Evolutionary conservation across 2,797 vertebrate genomes (phyloP), one percentile per base, ranked within the genome.

Genomic region (Xerus rutilus): DNA sequence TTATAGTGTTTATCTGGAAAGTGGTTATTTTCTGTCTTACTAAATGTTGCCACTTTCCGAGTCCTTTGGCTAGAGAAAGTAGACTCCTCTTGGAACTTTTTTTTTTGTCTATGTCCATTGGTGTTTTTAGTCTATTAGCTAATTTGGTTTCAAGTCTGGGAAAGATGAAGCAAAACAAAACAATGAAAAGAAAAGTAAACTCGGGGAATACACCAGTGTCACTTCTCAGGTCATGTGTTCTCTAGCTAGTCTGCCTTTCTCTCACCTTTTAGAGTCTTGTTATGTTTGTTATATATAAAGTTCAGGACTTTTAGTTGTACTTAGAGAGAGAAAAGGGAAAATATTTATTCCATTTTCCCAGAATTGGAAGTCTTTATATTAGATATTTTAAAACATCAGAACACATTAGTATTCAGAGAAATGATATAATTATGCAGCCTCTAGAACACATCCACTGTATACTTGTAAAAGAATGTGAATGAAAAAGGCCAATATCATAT

Each of bases 21-120:
- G 7, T 23, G 10, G n/a, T 94, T 93, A n/a, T 91, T 89, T 96
- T 86, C 54, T 86, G 64, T 88, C 25, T 47, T 92, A 54, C 45
- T 89, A 57, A 92, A 86, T 83, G 49, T 8, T 86, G 1, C 23
- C 47, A 23, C 14, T 69, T 83, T 70, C 14, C 18, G 89, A 54
- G 20, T 72, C 17, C 15, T 69, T 84, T 74, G 59, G 28, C 18
- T 59, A 76, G 39, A 89, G 73, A 82, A 15, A 94, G 10, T 6
- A 87, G 32, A 39, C 30, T 81, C 12, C 74, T 91, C 35, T 86
- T 85, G n/a, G 39, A 43, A 7, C 1, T 28, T 11, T 77, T 64
- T 91, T 67, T 49, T 72, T 70, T 81, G 23, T 76, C 13, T 43
- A 17, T 86, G n/a, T 73, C 11, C 28, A 1, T 90, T 93, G 74